Conservation (phyloP, 2,797 vertebrate species). For the Sparus aurata region DNA sequence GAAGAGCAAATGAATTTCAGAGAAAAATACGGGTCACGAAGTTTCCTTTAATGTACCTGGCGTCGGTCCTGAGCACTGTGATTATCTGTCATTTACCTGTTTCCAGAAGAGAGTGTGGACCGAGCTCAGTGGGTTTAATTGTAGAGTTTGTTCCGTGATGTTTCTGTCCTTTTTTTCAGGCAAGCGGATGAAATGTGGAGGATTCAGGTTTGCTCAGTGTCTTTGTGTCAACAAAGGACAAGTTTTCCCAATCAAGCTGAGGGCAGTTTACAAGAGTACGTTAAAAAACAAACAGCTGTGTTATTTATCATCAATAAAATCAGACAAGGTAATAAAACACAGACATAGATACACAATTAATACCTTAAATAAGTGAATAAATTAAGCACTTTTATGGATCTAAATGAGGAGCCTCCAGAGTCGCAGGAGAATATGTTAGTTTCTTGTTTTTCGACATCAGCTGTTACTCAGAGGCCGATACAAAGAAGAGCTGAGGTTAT, state of each 20-base stretch:
- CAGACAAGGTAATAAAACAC: too few species aligned
- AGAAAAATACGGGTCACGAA: conserved; percentile 38
- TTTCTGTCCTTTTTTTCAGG: neutral
- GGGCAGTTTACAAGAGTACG: too few species aligned
- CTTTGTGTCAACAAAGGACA: neutral
- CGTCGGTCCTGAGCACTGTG: conserved; percentile 17
- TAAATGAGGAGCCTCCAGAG: neutral
- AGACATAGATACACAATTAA: neutral
- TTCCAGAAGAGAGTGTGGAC: neutral
- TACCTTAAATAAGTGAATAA: neutral
- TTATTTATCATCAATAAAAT: too few species aligned
- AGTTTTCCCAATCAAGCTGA: neutral
- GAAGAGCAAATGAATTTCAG: conserved; percentile 56
- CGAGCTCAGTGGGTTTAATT: neutral
- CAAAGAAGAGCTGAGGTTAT: too few species aligned
- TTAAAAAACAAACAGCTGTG: too few species aligned
- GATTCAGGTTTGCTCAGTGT: neutral
- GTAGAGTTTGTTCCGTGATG: neutral
- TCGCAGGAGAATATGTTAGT: too few species aligned
- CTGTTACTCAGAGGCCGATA: too few species aligned
- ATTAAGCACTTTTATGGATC: neutral
- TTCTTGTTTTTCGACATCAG: neutral
- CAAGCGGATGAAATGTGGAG: neutral
- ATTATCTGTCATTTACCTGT: conserved; percentile 45
- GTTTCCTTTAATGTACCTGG: conserved; percentile 43